A percentile compares a stretch with the other conserved stretches of the same genome.
These are phyloP conservation scores for Hippolais icterina DNA, from an alignment of 2,113 vertebrate species.

Conservation along the genomic window DNA sequence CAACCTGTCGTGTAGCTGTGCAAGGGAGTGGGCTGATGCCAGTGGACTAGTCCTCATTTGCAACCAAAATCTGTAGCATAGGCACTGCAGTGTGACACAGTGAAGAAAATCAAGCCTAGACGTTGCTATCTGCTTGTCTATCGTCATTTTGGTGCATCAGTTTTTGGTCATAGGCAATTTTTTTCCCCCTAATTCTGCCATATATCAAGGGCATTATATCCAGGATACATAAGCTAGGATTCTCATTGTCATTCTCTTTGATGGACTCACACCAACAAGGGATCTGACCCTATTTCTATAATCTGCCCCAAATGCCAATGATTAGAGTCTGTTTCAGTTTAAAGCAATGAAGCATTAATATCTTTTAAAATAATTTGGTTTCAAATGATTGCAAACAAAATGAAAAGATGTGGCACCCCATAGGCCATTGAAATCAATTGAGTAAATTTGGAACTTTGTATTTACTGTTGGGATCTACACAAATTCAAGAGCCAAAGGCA, in stretches of 20 bases:
- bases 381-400: slow-evolving; percentile 1
- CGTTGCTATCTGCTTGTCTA: background rate
- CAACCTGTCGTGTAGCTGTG: background rate
- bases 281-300: slow-evolving; percentile 23
- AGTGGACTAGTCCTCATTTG: background rate
- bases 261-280: background rate
- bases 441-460: slow-evolving; percentile 1
- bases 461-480: slow-evolving; percentile 20
- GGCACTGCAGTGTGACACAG: background rate
- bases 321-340: background rate
- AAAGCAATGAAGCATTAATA: slow-evolving; percentile 39
- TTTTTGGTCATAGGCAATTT: background rate
- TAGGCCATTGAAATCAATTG: background rate
- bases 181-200: background rate
- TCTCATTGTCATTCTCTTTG: background rate
- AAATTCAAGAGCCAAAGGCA: slow-evolving; percentile 47
- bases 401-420: background rate
- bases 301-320: background rate
- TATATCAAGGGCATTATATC: background rate
- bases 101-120: background rate
- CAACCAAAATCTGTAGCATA: background rate
- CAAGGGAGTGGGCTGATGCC: background rate
- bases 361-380: background rate
- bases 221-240: background rate
- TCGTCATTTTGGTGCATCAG: background rate